Conservation (phyloP, 1,140 invertebrate species). For the Heliconius melpomene region DNA sequence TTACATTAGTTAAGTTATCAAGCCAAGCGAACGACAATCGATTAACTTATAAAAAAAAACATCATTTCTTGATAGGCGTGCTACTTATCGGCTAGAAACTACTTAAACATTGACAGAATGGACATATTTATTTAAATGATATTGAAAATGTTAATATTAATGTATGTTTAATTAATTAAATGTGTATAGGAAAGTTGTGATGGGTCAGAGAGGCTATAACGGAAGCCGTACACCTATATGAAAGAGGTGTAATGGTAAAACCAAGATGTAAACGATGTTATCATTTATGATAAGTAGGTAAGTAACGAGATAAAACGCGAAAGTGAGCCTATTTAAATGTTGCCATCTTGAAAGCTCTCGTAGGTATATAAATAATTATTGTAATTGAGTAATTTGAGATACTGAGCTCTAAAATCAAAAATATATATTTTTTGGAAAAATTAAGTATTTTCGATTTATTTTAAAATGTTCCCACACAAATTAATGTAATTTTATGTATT, state of each 20-base stretch:
- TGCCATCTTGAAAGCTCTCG: background rate
- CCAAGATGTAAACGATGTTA: background rate
- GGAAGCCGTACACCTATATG: background rate
- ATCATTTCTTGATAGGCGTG: slow-evolving; percentile 28
- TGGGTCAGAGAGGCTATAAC: slow-evolving; percentile 7
- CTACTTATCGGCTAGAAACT: slow-evolving; percentile 25
- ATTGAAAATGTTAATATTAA: background rate
- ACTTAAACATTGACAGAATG: slow-evolving; percentile 10
- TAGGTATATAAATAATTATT: background rate
- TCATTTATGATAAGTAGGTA: background rate
- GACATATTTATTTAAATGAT: slow-evolving; percentile 6
- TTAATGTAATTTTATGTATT: background rate
- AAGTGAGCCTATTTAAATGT: background rate
- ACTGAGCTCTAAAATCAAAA: background rate
- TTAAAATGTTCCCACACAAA: background rate
- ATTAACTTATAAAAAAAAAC: slow-evolving; percentile 33
- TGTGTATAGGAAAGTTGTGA: background rate
- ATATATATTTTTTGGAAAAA: too few relatives aligned
- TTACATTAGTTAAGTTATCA: slow-evolving; percentile 31
- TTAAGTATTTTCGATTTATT: background rate
- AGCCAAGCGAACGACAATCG: slow-evolving; percentile 29
- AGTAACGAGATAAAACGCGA: background rate
- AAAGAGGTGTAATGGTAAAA: background rate
- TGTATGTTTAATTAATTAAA: slow-evolving; percentile 11
- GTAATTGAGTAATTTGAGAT: background rate